Base-by-base conservation (phyloP, 2,888 invertebrate genomes). In the Apotomis turbidana region DNA sequence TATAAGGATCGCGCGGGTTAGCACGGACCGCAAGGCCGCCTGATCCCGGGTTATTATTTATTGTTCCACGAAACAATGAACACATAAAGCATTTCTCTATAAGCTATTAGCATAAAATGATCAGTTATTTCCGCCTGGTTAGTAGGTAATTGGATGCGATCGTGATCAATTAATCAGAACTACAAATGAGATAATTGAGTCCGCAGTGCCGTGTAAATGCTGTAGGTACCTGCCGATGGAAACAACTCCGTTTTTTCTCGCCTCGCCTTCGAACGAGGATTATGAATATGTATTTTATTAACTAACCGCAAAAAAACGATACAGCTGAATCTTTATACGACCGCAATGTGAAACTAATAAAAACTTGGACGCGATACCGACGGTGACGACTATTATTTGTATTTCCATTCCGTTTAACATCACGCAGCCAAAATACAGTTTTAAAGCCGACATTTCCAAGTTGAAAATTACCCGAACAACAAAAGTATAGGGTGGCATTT, bases 1-100 rank as follows among this genome's bases (percentile, higher is more conserved):
- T 8, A 62, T 61, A 71, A 51, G 61, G 57, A 54, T 54, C 60
- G 41, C 13, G 60, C 12, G 15, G 38, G 15, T 54, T 38, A 13
- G 55, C 36, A 27, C 46, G 36, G 60, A 49, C 60, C 54, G 71
- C 61, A 59, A 63, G 72, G 68, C 54, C 60, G 66, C 38, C 57
- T 49, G 10, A 59, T 58, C 68, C 72, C 63, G 68, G 63, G 51
- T 76, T 78, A 83, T 85, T 84, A 87, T 88, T 89, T 88, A 90
- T 90, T 85, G 85, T 88, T 85, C 81, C 85, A 86, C 85, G 80
- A 83, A 85, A 91, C 91, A 91, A 90, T 89, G 85, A 82, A 87
- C 87, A 89, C 85, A 86, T 90, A 90, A 90, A 91, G 87, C 90
- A 87, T 86, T 88, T 87, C 85, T 86, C 87, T 88, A 89, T 81